Evolutionary conservation across 2,888 invertebrate species (phyloP), one percentile per base, ranked within the genome.

Genomic region (Onthophagus sagittarius): DNA sequence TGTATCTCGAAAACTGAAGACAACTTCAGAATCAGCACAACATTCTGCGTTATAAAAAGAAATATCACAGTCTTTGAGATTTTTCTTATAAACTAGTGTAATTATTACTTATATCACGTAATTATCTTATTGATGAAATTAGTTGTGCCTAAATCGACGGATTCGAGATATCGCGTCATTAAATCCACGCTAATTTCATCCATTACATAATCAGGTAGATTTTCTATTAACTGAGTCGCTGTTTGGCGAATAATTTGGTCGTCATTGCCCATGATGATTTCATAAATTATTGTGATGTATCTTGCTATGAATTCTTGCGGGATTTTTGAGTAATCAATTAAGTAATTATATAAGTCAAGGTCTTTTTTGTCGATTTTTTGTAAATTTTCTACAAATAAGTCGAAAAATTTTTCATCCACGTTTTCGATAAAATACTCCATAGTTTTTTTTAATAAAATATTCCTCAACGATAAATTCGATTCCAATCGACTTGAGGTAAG

Each of bases 371-470:
- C 69, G 13, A 72, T 67, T 2, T 14, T 63, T 5, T 72, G 14
- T 32, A 72, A 23, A 69, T 72, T 72, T 14, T 7, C 9, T 11
- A 69, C 63, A 11, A 69, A 15, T 7, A 72, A 13, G 63, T 33
- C 7, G 69, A 67, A 72, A 0, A 72, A 13, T n/a, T 23, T 15
- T 69, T 72, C 63, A 7, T 31, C 15, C 1, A 62, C 63, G 14
- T 69, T 72, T 31, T 63, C 33, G n/a, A 32, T 15, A 32, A 72
- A 63, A 63, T 62, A 63, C 69, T 72, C 69, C 15, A 69, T 3
- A 6, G 69, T 62, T 72, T 72, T 72, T n/a, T 23, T 72, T 6
- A 72, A 62, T 5, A 72, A 5, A 62, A 72, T 63, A 62, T 72
- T 69, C 15, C 72, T 69, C 62, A 72, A 62, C 1, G 69, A 72